Evolutionary conservation across 2,113 vertebrate species (phyloP), one percentile per base, ranked within the genome.

Genomic region (Anthoscopus minutus): DNA sequence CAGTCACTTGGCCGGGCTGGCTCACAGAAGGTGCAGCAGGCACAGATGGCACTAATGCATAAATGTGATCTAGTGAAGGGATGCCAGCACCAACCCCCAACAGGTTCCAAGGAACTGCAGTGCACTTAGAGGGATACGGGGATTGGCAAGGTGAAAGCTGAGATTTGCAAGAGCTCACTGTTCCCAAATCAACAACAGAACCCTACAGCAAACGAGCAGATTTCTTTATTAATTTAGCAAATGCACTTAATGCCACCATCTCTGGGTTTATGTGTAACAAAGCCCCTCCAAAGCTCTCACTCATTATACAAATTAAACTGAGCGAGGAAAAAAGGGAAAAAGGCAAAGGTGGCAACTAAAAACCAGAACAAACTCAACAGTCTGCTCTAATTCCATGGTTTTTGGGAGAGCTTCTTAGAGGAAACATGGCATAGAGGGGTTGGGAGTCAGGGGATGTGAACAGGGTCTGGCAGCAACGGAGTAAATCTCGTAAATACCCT

Each of bases 31-130:
- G 99, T 98, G 98, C 98, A 98, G 98, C 97, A 98, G 98, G 99
- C 99, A 98, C 99, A 99, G 99, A 99, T 99, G 99, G 99, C 98
- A 98, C 98, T 99, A 99, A 99, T 99, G 99, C 99, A 99, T 98
- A 99, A 99, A 99, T 98, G 98, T 98, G 98, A 99, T 99, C 98
- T 99, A 99, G 99, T 97, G 98, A 98, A 98, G 98, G 98, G 98
- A 98, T 98, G 98, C 98, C 98, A 98, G 98, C 97, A 98, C 98
- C 98, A 98, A 98, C 96, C 98, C 97, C 97, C 96, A 98, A 97
- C 98, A 98, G 97, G 98, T 98, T 99, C 99, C 99, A 99, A 99
- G 98, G 98, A 99, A 98, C 98, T 98, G 98, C 98, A 98, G 98
- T 98, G 98, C 98, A 98, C 98, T 98, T 98, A 96, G 94, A 98